Base-by-base conservation (phyloP, 2,888 invertebrate species). In the Phoenoteleia sp. region DNA sequence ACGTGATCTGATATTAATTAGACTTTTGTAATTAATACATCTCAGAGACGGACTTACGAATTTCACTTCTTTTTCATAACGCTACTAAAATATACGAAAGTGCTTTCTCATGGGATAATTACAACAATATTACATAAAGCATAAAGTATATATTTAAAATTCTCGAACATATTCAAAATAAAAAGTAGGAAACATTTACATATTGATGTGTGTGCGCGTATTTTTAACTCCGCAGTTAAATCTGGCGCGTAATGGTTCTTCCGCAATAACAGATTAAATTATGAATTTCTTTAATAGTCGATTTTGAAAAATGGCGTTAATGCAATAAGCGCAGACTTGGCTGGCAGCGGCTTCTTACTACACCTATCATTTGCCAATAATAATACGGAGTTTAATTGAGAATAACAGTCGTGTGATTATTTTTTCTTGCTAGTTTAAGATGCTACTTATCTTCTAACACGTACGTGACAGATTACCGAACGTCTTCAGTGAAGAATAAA, bases 21-120 rank as follows among this genome's bases (percentile, higher is more conserved):
- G 67, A 54, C 58, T 56, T 39, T 13, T 47, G 52, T 83, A 79
- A 79, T 79, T 83, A 83, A 83, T 83, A 79, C 23, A 62, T 54
- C 33, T 75, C 58, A 69, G 19, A 54, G 58, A 21, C 80, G 42
- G 52, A 33, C 60, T 56, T 36, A 33, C 47, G 62, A 84, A 69
- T 82, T 82, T 82, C 56, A 76, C 76, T 76, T 82, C 52, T 66
- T 81, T 81, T 74, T 58, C 60, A 81, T 60, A 67, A 81, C 27
- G 36, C 49, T 76, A 45, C 39, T 60, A 47, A 74, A 62, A 62
- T 69, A 69, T 69, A 49, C 76, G 76, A 82, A 71, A 66, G 64
- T 71, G 66, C 76, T 82, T 82, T 76, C 82, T 62, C 71, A 74
- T 49, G 64, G 47, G 52, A 56, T 62, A 81, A 71, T 81, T 81